Conservation (phyloP, 2,888 invertebrate species). For the Phorcus lineatus region DNA sequence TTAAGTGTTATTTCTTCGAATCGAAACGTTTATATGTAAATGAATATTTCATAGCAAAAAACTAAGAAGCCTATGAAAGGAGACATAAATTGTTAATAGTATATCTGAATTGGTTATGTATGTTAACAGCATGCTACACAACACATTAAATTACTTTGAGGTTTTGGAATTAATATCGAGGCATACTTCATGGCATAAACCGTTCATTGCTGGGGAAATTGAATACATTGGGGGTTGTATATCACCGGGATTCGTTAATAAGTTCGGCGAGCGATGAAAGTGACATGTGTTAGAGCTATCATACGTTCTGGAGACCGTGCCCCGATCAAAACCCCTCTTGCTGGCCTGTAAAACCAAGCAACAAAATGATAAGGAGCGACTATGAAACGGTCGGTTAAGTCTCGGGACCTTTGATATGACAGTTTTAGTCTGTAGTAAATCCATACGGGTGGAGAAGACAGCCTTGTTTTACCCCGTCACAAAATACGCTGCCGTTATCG, state of each 20-base stretch:
- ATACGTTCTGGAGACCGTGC: background rate
- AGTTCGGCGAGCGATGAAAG: background rate
- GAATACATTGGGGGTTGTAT: background rate
- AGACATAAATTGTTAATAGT: too few relatives aligned
- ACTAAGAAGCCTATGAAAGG: too few relatives aligned
- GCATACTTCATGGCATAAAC: background rate
- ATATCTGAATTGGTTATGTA: too few relatives aligned
- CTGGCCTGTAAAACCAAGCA: background rate
- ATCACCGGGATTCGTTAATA: constrained; percentile 1
- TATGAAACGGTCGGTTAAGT: constrained; percentile 20
- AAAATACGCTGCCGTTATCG: background rate
- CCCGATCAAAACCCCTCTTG: constrained; percentile 15
- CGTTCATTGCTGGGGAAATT: background rate
- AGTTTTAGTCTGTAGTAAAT: constrained; percentile 12
- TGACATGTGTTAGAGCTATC: background rate
- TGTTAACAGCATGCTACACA: background rate
- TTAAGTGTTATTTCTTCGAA: too few relatives aligned
- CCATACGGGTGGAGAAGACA: background rate
- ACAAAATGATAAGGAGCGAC: constrained; percentile 12
- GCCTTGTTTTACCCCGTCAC: constrained; percentile 4
- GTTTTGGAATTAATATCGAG: background rate
- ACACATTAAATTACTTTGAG: background rate
- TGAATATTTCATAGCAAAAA: too few relatives aligned
- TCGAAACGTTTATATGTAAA: too few relatives aligned
- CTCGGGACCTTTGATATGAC: constrained; percentile 15